These are phyloP conservation scores for Bombylius major DNA, from an alignment of 2,888 invertebrate genomes.

Conservation along the genomic window DNA sequence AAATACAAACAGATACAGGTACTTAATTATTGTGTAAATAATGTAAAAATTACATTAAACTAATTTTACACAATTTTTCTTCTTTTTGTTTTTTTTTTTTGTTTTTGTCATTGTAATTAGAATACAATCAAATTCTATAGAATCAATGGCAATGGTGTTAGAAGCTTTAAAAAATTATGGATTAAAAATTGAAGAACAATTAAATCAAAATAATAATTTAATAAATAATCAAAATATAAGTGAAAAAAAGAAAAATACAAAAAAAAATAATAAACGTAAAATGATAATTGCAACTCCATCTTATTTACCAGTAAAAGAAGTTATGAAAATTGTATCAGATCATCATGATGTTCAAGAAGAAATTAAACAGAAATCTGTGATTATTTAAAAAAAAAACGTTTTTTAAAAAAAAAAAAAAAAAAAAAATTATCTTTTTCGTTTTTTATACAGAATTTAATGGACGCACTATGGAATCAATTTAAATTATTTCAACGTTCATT, in stretches of 20 bases:
- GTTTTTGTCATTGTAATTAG: slow-evolving; percentile 17
- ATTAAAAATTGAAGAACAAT: not conserved
- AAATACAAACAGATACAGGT: slow-evolving; percentile 31
- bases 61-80: not conserved
- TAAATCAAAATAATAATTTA: slow-evolving; percentile 16
- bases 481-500: slow-evolving; percentile 30
- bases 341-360: slow-evolving; percentile 31
- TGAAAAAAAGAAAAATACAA: slow-evolving; percentile 14
- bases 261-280: slow-evolving; percentile 10
- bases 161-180: slow-evolving; percentile 23
- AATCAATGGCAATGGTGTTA: slow-evolving; percentile 29
- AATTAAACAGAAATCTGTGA: slow-evolving; percentile 29
- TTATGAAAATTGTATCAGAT: slow-evolving; percentile 27
- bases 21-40: slow-evolving; percentile 2
- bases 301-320: slow-evolving; percentile 24
- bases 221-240: slow-evolving; percentile 18
- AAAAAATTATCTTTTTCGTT: not conserved
- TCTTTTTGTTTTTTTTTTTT: slow-evolving; percentile 4
- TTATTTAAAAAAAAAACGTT: not conserved
- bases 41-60: not conserved
- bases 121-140: slow-evolving; percentile 32
- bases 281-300: slow-evolving; percentile 21
- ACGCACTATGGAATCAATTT: slow-evolving; percentile 33
- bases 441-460: slow-evolving; percentile 17
- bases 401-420: no score